Evolutionary conservation across 2,888 invertebrate genomes (phyloP).

Genomic region (Phytoseiulus persimilis): DNA sequence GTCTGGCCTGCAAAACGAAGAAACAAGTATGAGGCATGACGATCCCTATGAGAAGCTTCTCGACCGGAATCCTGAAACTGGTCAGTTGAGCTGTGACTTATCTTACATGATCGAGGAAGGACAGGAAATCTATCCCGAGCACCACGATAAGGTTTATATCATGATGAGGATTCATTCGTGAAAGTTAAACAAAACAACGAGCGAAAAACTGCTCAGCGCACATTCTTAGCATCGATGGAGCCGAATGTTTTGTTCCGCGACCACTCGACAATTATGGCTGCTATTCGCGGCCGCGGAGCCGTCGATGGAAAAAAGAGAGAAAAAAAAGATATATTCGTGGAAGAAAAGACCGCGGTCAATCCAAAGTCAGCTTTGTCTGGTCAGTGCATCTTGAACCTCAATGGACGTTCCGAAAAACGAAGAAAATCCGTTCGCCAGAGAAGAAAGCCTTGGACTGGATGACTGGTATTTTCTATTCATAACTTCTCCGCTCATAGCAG

Average conservation of each 20-base stretch:
- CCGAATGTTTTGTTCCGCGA: no score
- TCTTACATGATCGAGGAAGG: no score
- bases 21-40: conserved; percentile 23
- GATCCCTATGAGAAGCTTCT: not conserved
- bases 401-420: not conserved
- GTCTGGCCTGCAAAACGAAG: conserved; percentile 61
- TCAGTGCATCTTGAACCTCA: not conserved
- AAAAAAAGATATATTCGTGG: conserved; percentile 19
- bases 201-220: no score
- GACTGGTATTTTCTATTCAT: not conserved
- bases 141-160: no score
- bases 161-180: no score
- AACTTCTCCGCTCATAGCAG: not conserved
- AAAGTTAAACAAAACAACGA: no score
- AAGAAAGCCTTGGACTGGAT: not conserved
- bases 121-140: no score
- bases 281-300: not conserved
- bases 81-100: no score
- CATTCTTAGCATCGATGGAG: no score
- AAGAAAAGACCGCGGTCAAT: not conserved
- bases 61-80: not conserved
- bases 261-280: no score
- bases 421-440: not conserved
- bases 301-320: conserved; percentile 18
- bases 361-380: not conserved